Evolutionary conservation across 2,888 invertebrate genomes (phyloP).

Genomic region (Cheilosia grossa): DNA sequence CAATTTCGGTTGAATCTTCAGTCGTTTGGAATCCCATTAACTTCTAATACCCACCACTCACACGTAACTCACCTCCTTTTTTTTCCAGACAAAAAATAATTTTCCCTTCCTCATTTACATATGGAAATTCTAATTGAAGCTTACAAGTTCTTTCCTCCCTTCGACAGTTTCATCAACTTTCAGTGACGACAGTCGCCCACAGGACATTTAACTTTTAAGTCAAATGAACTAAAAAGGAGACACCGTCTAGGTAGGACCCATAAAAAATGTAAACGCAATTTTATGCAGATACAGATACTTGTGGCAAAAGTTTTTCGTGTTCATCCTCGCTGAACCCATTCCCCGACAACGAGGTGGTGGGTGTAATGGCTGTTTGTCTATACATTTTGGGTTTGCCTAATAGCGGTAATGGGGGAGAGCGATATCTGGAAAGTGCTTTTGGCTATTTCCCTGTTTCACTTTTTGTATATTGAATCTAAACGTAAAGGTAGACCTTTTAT

Average conservation of each 20-base stretch:
- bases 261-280: slow-evolving; percentile 56
- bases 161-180: slow-evolving; percentile 49
- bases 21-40: slow-evolving; percentile 16
- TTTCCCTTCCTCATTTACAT: slow-evolving; percentile 55
- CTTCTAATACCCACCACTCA: background rate
- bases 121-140: slow-evolving; percentile 62
- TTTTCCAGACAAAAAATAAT: background rate
- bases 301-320: slow-evolving; percentile 49
- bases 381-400: slow-evolving; percentile 43
- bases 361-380: slow-evolving; percentile 41
- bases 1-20: slow-evolving; percentile 39
- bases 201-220: slow-evolving; percentile 56
- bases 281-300: slow-evolving; percentile 45
- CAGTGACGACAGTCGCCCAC: slow-evolving; percentile 25
- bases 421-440: slow-evolving; percentile 6
- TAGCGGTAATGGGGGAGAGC: slow-evolving; percentile 12
- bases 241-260: slow-evolving; percentile 19
- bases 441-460: slow-evolving; percentile 15
- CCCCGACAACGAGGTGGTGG: slow-evolving; percentile 3
- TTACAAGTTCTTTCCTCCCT: slow-evolving; percentile 39
- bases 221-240: slow-evolving; percentile 28
- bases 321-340: background rate
- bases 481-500: slow-evolving; percentile 46
- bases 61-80: slow-evolving; percentile 16
- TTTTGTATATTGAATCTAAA: slow-evolving; percentile 46